Base-by-base conservation (phyloP, 2,888 invertebrate genomes). In the Prosapia bicincta region DNA sequence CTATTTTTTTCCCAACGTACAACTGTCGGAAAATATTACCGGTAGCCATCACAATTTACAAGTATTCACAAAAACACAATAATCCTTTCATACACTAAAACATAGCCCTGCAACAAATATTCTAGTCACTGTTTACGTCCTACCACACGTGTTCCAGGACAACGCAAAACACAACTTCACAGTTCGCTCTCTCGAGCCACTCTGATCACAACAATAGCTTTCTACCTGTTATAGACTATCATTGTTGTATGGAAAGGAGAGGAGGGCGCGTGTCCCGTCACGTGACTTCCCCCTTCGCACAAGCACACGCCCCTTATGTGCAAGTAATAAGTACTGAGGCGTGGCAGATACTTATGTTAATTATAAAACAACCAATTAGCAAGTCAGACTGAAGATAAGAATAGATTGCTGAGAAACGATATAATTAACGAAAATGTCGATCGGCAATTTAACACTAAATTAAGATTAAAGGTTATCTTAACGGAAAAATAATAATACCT, bases 221-320 rank as follows among this genome's bases (percentile, higher is more conserved):
- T 13, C 38, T 54, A 66, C 72, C 65, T 72, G 72, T 72, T 72
- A 72, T 72, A 72, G 30, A 30, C 30, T 28, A 66, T 26, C 25
- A 28, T 66, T n/a, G 66, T 25, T 23, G 38, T 25, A 26, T 5
- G 9, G 10, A 13, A 24, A 20, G 30, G 24, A 25, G 66, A 20
- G 71, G 54, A 65, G 66, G 66, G 72, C 72, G 72, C 72, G 72
- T 72, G 72, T 72, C 72, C 30, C 15, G 66, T 72, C 72, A 72
- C 72, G 72, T 72, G 72, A 70, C 70, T n/a, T 32, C 72, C 26
- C 20, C 24, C 24, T 20, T 30, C 66, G 20, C 66, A 30, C 24
- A 28, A 26, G 28, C 65, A 20, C 65, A 66, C 43, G 28, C 54
- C 71, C 26, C 54, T 54, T 54, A 3, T 54, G 54, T 38, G 15